Percentiles rank a stretch among this genome's conserved stretches.
Conservation (phyloP, 2,797 vertebrate species). For the Mycteria americana region DNA sequence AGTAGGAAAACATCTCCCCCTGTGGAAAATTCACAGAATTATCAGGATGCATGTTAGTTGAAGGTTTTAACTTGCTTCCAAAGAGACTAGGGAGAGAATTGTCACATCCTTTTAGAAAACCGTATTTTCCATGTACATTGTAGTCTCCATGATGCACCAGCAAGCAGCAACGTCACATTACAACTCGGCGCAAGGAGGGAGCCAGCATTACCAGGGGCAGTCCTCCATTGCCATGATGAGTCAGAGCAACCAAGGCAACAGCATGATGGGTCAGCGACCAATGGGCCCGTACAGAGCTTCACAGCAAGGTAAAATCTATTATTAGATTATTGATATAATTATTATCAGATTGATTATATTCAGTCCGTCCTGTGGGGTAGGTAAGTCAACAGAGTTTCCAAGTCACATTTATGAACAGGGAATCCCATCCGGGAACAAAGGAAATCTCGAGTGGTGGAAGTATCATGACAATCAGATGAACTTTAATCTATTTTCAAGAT, state of each 20-base stretch:
- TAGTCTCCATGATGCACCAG: conserved; percentile 96
- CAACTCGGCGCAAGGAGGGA: conserved; percentile 85
- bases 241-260: conserved; percentile 89
- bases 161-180: conserved; percentile 90
- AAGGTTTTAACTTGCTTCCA: background rate
- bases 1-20: conserved; percentile 18
- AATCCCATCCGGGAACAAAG: background rate
- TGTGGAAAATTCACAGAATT: background rate
- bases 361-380: background rate
- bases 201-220: conserved; percentile 93
- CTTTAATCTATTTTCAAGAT: background rate
- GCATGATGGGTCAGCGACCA: conserved; percentile 90
- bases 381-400: background rate
- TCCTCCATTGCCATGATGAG: conserved; percentile 90
- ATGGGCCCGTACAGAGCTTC: conserved; percentile 91
- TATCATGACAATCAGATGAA: background rate
- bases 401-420: background rate
- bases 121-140: background rate
- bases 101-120: background rate
- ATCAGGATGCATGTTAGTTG: background rate
- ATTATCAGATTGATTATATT: background rate
- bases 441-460: background rate
- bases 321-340: accelerated
- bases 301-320: conserved; percentile 85
- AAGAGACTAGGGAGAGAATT: background rate